A percentile compares a stretch with the other conserved stretches of the same genome.
phyloP scores from a whole-genome alignment of 2,113 vertebrate species.

The rabbit (Oryctolagus cuniculus) region DNA sequence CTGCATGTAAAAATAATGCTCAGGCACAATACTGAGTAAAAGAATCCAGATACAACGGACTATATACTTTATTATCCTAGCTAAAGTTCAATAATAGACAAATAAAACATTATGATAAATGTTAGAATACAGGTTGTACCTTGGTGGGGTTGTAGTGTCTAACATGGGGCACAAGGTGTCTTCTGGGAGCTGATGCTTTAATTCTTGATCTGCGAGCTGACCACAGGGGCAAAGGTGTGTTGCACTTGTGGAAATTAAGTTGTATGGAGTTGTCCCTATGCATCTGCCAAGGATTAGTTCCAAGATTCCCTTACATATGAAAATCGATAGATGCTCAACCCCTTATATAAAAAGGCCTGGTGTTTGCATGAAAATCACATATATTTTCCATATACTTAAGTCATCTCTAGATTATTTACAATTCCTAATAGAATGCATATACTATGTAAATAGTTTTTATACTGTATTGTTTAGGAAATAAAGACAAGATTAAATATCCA shows the following conservation, averaged over 20 bases:
- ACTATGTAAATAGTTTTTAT: too few relatives aligned
- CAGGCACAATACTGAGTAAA: not conserved
- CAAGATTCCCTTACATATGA: too few relatives aligned
- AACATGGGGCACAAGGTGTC: not conserved
- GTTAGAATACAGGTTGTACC: not conserved
- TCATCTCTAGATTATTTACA: too few relatives aligned
- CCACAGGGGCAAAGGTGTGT: not conserved
- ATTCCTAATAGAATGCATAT: too few relatives aligned
- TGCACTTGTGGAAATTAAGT: constrained; percentile 12
- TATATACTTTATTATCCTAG: not conserved
- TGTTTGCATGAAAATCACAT: too few relatives aligned
- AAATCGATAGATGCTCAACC: too few relatives aligned
- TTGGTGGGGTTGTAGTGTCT: not conserved
- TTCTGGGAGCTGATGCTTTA: not conserved
- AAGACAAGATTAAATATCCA: too few relatives aligned
- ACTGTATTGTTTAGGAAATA: too few relatives aligned
- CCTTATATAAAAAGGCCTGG: too few relatives aligned
- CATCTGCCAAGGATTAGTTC: too few relatives aligned
- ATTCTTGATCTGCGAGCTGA: not conserved
- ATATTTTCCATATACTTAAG: too few relatives aligned
- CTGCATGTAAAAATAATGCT: not conserved
- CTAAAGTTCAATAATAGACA: constrained; percentile 19
- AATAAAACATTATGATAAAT: constrained; percentile 23
- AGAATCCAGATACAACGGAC: constrained; percentile 10
- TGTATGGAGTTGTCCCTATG: not conserved